Evolutionary conservation across 1,140 invertebrate genomes (phyloP).

Genomic region (Phymorhynchus buccinoides): DNA sequence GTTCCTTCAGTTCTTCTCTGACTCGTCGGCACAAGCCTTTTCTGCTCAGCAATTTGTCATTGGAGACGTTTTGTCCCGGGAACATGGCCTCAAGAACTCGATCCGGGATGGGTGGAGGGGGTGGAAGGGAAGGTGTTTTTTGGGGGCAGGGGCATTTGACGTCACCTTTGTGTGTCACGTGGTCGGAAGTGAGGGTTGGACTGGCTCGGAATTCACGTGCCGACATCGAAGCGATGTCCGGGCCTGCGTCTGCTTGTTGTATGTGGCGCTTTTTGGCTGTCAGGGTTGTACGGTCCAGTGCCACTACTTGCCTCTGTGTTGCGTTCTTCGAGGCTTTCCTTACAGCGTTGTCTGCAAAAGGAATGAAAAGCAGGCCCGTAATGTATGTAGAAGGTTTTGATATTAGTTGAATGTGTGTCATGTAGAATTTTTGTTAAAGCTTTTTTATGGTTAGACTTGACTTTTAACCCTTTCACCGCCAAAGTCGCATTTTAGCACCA

Average conservation of each 20-base stretch:
- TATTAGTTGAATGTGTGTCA: too few relatives aligned
- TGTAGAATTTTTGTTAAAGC: too few relatives aligned
- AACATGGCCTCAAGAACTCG: not conserved
- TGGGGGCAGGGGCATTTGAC: not conserved
- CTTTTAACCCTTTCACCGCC: too few relatives aligned
- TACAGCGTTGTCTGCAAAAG: too few relatives aligned
- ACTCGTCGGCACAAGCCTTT: not conserved
- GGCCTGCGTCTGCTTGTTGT: not conserved
- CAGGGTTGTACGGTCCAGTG: too few relatives aligned
- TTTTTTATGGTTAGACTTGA: too few relatives aligned
- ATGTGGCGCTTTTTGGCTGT: not conserved
- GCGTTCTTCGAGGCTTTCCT: not conserved
- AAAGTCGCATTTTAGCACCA: too few relatives aligned
- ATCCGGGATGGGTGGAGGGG: constrained; percentile 9
- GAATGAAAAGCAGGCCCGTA: too few relatives aligned
- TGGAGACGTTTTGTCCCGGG: not conserved
- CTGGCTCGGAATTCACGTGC: not conserved
- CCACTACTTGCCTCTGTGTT: not conserved
- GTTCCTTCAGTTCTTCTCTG: not conserved
- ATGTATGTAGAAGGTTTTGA: too few relatives aligned
- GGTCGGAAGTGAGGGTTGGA: not conserved
- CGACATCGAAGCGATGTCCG: not conserved
- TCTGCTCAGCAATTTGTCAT: not conserved
- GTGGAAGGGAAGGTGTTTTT: not conserved
- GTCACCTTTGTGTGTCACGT: not conserved